Conservation (phyloP, 1,140 invertebrate genomes). For the Penaeus indicus region DNA sequence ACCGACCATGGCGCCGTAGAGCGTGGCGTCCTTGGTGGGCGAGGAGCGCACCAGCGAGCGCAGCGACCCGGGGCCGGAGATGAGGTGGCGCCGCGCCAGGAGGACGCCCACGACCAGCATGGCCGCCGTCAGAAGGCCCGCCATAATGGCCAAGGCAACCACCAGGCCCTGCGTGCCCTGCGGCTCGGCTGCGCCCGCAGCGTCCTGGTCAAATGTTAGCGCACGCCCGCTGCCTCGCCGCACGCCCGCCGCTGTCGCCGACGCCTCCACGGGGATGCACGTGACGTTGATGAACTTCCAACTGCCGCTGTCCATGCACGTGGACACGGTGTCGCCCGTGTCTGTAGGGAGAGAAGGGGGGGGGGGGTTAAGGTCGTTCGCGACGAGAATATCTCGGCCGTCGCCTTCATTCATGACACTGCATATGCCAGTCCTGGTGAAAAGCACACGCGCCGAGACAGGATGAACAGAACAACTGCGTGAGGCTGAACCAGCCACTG, state of each 20-base stretch:
- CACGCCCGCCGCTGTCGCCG: background rate
- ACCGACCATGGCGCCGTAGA: constrained; percentile 31
- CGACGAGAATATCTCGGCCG: background rate
- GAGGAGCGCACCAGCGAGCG: constrained; percentile 44
- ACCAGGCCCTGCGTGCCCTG: constrained; percentile 50
- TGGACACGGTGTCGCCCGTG: constrained; percentile 62
- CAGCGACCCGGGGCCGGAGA: constrained; percentile 53
- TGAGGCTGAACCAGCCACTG: background rate
- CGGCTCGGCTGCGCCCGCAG: constrained; percentile 10
- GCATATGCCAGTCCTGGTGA: no score
- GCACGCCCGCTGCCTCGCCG: constrained; percentile 42
- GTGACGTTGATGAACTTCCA: constrained; percentile 62
- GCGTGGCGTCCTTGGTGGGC: constrained; percentile 41
- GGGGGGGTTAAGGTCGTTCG: background rate
- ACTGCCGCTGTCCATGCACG: constrained; percentile 57
- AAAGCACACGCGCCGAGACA: no score
- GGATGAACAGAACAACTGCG: no score
- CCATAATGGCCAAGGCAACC: constrained; percentile 59
- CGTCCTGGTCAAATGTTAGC: constrained; percentile 51
- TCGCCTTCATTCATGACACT: background rate
- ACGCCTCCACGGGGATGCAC: constrained; percentile 36
- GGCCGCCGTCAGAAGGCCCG: constrained; percentile 58
- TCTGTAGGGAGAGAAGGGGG: constrained; percentile 27
- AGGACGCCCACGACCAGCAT: constrained; percentile 58
- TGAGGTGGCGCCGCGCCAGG: constrained; percentile 45